Evolutionary conservation across 1,140 invertebrate genomes (phyloP).

Genomic region (Pollicipes pollicipes): DNA sequence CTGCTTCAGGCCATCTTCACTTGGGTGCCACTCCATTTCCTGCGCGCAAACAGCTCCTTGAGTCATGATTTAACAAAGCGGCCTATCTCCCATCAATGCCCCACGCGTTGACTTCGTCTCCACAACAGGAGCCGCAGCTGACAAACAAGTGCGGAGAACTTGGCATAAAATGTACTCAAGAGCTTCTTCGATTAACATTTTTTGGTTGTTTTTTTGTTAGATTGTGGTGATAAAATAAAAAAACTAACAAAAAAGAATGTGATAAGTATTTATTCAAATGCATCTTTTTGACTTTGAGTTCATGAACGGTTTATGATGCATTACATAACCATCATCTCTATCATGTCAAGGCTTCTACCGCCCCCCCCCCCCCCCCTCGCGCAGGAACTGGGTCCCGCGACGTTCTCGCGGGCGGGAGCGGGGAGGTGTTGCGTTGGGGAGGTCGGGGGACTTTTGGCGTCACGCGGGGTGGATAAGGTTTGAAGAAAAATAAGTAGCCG

Average conservation of each 20-base stretch:
- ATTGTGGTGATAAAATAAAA: background rate
- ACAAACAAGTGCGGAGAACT: background rate
- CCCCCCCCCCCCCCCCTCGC: background rate
- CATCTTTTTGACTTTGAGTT: no score
- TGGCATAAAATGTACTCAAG: background rate
- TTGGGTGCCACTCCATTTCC: conserved; percentile 84
- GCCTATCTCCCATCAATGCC: background rate
- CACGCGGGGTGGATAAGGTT: no score
- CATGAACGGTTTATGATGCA: no score
- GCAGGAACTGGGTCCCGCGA: no score
- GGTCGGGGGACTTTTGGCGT: no score
- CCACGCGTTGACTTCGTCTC: conserved; percentile 5
- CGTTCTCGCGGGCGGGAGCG: no score
- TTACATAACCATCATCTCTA: no score
- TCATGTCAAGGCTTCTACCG: no score
- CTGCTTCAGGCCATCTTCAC: conserved; percentile 88
- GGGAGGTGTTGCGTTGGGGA: no score
- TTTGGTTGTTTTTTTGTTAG: conserved; percentile 2
- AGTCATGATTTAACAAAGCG: conserved; percentile 4
- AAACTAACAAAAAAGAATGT: no score
- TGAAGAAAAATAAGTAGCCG: no score
- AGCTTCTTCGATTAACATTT: background rate
- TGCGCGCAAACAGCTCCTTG: conserved; percentile 10
- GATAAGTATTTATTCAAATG: no score
- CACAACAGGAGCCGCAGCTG: background rate